A percentile compares a stretch with the other conserved stretches of the same genome.
These are phyloP conservation scores for Rotaria macrura DNA, from an alignment of 2,888 invertebrate species.

Conservation along the genomic window DNA sequence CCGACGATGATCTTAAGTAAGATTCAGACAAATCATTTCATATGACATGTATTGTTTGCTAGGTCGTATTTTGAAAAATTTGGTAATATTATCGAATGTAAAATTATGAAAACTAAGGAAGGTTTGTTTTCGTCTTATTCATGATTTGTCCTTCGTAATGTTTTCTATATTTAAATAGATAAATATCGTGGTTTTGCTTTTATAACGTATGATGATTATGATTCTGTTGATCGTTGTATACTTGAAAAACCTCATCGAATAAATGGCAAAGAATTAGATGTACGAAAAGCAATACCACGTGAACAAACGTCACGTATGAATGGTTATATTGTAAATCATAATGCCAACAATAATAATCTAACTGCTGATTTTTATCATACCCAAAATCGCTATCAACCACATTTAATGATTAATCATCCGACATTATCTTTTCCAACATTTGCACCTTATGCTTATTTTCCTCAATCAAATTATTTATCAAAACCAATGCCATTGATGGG, in stretches of 20 bases:
- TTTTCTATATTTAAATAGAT: neutral
- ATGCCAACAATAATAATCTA: neutral
- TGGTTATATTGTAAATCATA: neutral
- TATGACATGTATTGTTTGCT: neutral
- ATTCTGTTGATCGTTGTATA: neutral
- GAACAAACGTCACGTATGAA: neutral
- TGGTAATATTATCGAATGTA: conserved; percentile 70
- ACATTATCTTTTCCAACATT: neutral
- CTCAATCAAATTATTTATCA: neutral
- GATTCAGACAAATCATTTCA: too few species aligned
- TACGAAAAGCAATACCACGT: conserved; percentile 11
- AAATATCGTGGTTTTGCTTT: conserved; percentile 91
- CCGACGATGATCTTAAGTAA: conserved; percentile 66
- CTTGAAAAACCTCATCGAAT: neutral
- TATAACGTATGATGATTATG: conserved; percentile 85
- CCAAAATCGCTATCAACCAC: neutral
- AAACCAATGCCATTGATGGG: conserved; percentile 17
- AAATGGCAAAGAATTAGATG: conserved; percentile 2
- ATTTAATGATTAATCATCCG: neutral
- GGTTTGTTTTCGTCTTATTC: neutral
- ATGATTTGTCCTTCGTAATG: too few species aligned
- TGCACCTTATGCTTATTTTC: neutral
- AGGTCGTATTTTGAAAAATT: conserved; percentile 53
- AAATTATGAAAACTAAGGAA: conserved; percentile 79
- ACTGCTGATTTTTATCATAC: neutral